Conservation (phyloP, 92 coral and sea anemone genomes). For the Palythoa caribaeorum region DNA sequence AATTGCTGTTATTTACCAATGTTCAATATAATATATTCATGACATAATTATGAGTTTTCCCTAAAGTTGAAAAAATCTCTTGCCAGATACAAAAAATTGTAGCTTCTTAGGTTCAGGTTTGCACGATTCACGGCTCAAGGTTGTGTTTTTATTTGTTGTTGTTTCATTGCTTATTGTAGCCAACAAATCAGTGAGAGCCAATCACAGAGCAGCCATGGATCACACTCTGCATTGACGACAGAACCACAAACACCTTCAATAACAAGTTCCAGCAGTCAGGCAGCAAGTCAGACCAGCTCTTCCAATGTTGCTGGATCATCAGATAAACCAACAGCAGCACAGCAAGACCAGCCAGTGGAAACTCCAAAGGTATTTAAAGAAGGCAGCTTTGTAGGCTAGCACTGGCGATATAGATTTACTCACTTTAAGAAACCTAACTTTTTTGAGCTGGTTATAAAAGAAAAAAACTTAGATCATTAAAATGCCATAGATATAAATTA, state of each 20-base stretch:
- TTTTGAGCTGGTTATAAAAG: too few relatives aligned
- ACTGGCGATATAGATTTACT: too few relatives aligned
- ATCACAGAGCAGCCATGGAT: conserved; percentile 34
- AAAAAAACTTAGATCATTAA: too few relatives aligned
- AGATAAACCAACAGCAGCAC: conserved; percentile 22
- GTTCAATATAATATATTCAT: too few relatives aligned
- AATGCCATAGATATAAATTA: too few relatives aligned
- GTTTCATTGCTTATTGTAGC: neutral
- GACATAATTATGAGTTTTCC: neutral
- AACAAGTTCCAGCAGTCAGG: conserved; percentile 4
- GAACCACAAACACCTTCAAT: conserved; percentile 32
- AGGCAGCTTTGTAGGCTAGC: too few relatives aligned
- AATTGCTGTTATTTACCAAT: neutral
- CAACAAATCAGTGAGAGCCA: conserved; percentile 44
- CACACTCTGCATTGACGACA: conserved; percentile 15
- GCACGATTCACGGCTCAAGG: neutral
- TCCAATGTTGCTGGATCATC: conserved; percentile 30
- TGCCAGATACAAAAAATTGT: neutral
- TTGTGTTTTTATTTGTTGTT: neutral
- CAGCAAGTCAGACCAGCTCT: conserved; percentile 11
- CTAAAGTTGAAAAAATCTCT: neutral
- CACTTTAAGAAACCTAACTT: too few relatives aligned
- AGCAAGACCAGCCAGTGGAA: conserved; percentile 29
- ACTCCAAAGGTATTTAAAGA: conserved; percentile 25
- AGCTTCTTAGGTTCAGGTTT: neutral